Base-by-base conservation (phyloP, 2,888 invertebrate genomes). In the Tenthredo amoena region DNA sequence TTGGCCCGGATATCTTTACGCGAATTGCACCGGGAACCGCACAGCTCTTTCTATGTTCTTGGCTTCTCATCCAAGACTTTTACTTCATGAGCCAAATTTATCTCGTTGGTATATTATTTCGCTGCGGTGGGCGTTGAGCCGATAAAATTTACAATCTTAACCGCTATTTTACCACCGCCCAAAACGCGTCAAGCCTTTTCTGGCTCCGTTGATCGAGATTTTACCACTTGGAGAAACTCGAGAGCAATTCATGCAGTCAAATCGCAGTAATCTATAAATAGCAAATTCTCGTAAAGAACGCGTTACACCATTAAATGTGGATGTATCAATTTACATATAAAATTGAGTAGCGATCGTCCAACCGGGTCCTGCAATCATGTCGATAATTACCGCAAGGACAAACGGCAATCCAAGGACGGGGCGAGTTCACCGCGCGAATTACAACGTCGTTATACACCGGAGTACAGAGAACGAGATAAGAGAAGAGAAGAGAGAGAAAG, bases 401-500 rank as follows among this genome's bases (percentile, higher is more conserved):
- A 26, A 68, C 62, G 62, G 68, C 31, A 6, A 34, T 68, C 34
- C 34, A 18, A 68, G 68, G 68, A 68, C 68, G 68, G 34, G 68
- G 34, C 2, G 34, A 18, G 68, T 68, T 68, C 34, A 68, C 68
- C 68, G 68, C 31, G 34, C 68, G 68, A 68, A 68, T 68, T 68
- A 68, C 68, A 68, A 68, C 68, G 21, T 34, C 34, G 62, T 68
- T 68, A 68, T 26, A 72, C 50, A 58, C 79, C 43, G 58, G 4
- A 84, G 79, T 74, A 84, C 68, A 77, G 83, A 58, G 68, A 81
- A 62, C 65, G 83, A 84, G 77, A 86, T 79, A 85, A 72, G 81
- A 84, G 65, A 1, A 72, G 81, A 84, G 65, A 1, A 26, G 84
- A 47, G 83, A 81, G 74, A 50, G 76, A 68, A 85, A 86, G 43